These are phyloP conservation scores for Rhamnusium bicolor DNA, from an alignment of 2,888 invertebrate genomes.

Conservation along the genomic window DNA sequence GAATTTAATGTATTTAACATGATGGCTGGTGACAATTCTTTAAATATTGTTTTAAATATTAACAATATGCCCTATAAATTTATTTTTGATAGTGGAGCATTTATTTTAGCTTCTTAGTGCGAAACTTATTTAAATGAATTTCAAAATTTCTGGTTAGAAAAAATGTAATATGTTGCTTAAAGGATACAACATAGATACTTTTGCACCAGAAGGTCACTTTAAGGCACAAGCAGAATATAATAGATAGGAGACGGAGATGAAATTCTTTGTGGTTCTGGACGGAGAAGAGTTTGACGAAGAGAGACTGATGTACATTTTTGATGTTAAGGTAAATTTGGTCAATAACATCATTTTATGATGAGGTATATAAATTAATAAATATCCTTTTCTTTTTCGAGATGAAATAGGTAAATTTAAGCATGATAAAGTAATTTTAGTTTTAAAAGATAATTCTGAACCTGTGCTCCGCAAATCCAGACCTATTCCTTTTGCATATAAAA, in stretches of 20 bases:
- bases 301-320: slow-evolving; percentile 20
- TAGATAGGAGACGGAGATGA: not conserved
- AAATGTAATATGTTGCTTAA: not conserved
- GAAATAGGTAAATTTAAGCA: slow-evolving; percentile 27
- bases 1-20: not conserved
- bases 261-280: slow-evolving; percentile 21
- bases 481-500: slow-evolving; percentile 4
- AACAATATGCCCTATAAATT: not conserved
- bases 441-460: slow-evolving; percentile 26
- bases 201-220: slow-evolving; percentile 10
- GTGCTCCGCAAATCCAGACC: slow-evolving; percentile 23
- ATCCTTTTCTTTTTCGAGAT: not conserved
- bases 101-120: not conserved
- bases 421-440: slow-evolving; percentile 18
- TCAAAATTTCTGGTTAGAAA: not conserved
- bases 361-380: not conserved
- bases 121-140: not conserved
- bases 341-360: not conserved
- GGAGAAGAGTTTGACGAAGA: slow-evolving; percentile 11
- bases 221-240: slow-evolving; percentile 11
- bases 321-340: not conserved
- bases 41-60: not conserved
- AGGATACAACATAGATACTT: not conserved
- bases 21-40: not conserved
- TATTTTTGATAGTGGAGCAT: not conserved